These are phyloP conservation scores for Trachythela sp. DNA, from an alignment of 64 coral and sea anemone genomes.

Conservation along the genomic window DNA sequence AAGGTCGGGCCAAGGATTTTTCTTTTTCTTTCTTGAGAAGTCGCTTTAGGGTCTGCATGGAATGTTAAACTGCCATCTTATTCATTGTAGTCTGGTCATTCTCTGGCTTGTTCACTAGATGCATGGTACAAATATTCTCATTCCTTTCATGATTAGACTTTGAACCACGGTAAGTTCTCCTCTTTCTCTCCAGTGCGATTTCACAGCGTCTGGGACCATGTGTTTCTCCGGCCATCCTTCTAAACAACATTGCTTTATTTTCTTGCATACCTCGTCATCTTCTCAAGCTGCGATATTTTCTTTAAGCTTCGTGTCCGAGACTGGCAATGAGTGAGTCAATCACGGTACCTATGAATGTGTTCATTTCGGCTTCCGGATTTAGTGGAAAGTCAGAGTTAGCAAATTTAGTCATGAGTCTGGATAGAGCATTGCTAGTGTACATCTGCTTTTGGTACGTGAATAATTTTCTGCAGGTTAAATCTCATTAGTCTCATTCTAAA, in stretches of 20 bases:
- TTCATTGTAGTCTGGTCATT: conserved; percentile 25
- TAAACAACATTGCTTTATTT: too few relatives aligned
- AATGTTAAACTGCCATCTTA: neutral
- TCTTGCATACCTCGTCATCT: neutral
- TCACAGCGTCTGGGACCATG: neutral
- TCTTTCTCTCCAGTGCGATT: neutral
- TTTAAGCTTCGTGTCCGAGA: neutral
- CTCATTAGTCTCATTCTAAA: too few relatives aligned
- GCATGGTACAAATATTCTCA: neutral
- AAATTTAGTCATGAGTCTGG: too few relatives aligned
- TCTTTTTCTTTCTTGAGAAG: conserved; percentile 47
- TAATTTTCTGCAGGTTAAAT: too few relatives aligned
- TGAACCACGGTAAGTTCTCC: neutral
- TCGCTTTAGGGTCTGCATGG: conserved; percentile 30
- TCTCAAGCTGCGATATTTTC: neutral
- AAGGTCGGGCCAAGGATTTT: too few relatives aligned
- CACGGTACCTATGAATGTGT: neutral
- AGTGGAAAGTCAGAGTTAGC: too few relatives aligned
- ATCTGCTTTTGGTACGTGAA: too few relatives aligned
- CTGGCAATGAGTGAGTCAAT: neutral
- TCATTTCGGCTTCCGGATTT: neutral
- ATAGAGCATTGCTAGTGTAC: too few relatives aligned
- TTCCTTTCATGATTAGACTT: neutral
- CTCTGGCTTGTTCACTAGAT: neutral
- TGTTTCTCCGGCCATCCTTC: too few relatives aligned